Conservation (phyloP, 2,888 invertebrate genomes). For the Brachypalpus laphriformis region DNA sequence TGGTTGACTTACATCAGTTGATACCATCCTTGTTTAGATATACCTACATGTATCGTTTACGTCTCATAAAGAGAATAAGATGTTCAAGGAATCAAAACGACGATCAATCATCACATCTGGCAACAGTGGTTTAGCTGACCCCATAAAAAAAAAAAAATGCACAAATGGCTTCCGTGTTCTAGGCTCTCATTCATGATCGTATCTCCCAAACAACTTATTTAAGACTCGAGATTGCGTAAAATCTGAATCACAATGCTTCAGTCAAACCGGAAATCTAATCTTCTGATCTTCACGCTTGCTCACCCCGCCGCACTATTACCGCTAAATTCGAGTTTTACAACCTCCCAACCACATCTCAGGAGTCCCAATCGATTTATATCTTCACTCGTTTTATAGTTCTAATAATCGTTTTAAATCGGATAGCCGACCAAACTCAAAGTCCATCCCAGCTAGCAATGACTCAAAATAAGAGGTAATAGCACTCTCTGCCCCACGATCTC, state of each 20-base stretch:
- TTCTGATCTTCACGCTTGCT: conserved; percentile 28
- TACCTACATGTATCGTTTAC: too few relatives aligned
- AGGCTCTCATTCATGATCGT: neutral
- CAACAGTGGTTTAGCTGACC: neutral
- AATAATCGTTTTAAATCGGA: conserved; percentile 33
- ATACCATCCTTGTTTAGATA: too few relatives aligned
- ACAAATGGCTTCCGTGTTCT: conserved; percentile 20
- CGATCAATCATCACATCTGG: too few relatives aligned
- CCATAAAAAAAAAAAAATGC: too few relatives aligned
- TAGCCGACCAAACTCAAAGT: conserved; percentile 26
- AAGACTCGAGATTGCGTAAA: conserved; percentile 19
- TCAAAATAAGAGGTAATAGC: conserved; percentile 50
- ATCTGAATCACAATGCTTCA: conserved; percentile 31
- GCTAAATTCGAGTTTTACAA: conserved; percentile 36
- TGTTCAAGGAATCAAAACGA: too few relatives aligned
- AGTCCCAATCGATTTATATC: conserved; percentile 36
- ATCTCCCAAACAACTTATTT: neutral
- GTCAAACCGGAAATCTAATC: conserved; percentile 35
- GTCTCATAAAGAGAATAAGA: too few relatives aligned
- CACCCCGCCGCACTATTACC: neutral
- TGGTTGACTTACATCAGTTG: too few relatives aligned
- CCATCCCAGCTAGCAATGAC: conserved; percentile 30
- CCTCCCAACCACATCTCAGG: conserved; percentile 26
- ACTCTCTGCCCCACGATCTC: conserved; percentile 26
- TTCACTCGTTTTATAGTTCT: conserved; percentile 16